A percentile compares a stretch with the other conserved stretches of the same genome.
phyloP scores from a whole-genome alignment of 2,113 vertebrate species.

The Pholis gunnellus region DNA sequence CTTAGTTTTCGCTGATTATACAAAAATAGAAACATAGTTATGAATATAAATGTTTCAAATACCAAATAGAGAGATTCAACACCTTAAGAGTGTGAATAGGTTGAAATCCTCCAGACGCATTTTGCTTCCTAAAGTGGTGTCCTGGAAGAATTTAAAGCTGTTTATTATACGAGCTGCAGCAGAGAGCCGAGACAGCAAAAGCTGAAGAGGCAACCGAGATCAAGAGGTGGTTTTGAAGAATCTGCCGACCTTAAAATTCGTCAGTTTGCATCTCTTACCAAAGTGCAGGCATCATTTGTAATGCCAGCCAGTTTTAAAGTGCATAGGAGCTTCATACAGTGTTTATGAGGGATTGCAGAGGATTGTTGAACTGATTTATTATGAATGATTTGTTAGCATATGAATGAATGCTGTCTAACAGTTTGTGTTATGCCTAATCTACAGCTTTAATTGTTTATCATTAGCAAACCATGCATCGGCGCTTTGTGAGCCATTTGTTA shows the following conservation, averaged over 20 bases:
- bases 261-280: neutral
- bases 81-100: neutral
- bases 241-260: neutral
- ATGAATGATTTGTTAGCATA: constrained; percentile 7
- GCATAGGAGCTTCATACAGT: neutral
- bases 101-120: neutral
- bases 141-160: neutral
- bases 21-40: neutral
- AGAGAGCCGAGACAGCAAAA: neutral
- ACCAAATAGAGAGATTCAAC: neutral
- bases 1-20: neutral
- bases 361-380: constrained; percentile 3
- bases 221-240: constrained; percentile 5
- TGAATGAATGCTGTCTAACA: neutral
- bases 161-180: neutral
- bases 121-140: neutral
- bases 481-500: constrained; percentile 5
- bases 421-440: constrained; percentile 5
- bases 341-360: neutral
- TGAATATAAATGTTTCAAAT: neutral
- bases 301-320: neutral
- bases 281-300: neutral
- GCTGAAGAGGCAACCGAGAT: neutral
- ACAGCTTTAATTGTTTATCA: constrained; percentile 16
- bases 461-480: neutral